Evolutionary conservation across 2,888 invertebrate genomes (phyloP).

Genomic region (Lobophora halterata): DNA sequence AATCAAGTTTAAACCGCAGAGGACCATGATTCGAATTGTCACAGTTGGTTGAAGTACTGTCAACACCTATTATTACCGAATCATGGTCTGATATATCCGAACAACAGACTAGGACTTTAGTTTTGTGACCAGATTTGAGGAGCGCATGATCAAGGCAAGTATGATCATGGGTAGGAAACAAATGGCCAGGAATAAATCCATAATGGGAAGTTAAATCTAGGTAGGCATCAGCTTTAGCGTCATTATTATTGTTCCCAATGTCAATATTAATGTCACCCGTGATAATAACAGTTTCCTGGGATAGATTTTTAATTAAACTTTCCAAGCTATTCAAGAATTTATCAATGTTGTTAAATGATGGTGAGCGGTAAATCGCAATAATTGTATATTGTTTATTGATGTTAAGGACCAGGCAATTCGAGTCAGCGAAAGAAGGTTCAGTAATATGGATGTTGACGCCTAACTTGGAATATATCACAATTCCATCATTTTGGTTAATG

Average conservation of each 20-base stretch:
- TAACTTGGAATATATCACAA: conserved; percentile 4
- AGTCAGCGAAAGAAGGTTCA: conserved; percentile 6
- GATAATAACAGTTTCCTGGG: background rate
- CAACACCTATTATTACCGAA: conserved; percentile 7
- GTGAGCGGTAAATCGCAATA: conserved; percentile 2
- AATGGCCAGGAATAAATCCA: conserved; percentile 8
- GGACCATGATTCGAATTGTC: background rate
- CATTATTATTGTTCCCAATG: background rate
- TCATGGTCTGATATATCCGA: conserved; percentile 9
- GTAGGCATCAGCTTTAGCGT: conserved; percentile 4
- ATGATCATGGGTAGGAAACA: background rate
- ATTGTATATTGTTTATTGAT: background rate
- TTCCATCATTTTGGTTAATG: conserved; percentile 12
- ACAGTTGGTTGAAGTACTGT: background rate
- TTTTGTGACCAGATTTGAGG: background rate
- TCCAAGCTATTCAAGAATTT: conserved; percentile 3
- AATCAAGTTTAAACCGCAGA: background rate
- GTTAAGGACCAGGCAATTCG: conserved; percentile 6
- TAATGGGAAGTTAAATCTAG: conserved; percentile 7
- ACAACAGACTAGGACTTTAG: conserved; percentile 1
- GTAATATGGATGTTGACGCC: background rate
- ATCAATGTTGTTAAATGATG: conserved; percentile 1
- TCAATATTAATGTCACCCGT: conserved; percentile 8
- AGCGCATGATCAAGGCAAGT: conserved; percentile 8
- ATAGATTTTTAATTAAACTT: background rate